These are phyloP conservation scores for Poeciliopsis gracilis DNA, from an alignment of 2,797 vertebrate species.

Conservation along the genomic window DNA sequence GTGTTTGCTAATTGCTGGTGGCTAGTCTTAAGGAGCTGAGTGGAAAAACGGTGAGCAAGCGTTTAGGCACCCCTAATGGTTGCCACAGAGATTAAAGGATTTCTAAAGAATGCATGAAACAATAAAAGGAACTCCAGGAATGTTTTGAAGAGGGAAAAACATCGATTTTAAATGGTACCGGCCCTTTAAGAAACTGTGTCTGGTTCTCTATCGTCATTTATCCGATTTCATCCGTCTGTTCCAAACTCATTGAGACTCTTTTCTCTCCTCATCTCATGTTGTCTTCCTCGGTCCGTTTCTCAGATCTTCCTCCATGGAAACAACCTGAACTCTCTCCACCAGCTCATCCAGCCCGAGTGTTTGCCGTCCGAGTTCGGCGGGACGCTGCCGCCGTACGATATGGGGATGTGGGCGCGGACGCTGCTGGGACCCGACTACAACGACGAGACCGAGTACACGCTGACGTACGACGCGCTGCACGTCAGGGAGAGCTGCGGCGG, in stretches of 20 bases:
- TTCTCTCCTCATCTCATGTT: not conserved
- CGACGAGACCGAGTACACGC: constrained; percentile 93
- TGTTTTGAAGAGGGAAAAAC: no score
- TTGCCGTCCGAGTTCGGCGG: constrained; percentile 96
- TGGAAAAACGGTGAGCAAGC: no score
- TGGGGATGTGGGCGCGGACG: constrained; percentile 96
- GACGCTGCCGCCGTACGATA: constrained; percentile 95
- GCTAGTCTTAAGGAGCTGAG: no score
- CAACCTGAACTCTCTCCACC: constrained; percentile 97
- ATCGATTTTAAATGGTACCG: no score
- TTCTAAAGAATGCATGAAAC: no score
- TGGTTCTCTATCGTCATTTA: not conserved
- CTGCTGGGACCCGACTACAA: constrained; percentile 95
- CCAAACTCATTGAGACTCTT: not conserved
- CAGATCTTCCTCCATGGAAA: constrained; percentile 98
- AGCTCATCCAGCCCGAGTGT: constrained; percentile 94
- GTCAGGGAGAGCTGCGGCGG: constrained; percentile 80
- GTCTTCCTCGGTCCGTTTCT: constrained; percentile 44
- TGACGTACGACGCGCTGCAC: constrained; percentile 88
- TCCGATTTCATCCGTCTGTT: not conserved
- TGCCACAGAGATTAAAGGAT: no score
- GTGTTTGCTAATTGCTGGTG: no score
- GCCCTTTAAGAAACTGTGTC: not conserved
- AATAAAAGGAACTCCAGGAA: no score
- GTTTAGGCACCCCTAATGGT: no score